Evolutionary conservation across 2,797 vertebrate genomes (phyloP), one percentile per base, ranked within the genome.

Genomic region (Poeciliopsis presidionis): DNA sequence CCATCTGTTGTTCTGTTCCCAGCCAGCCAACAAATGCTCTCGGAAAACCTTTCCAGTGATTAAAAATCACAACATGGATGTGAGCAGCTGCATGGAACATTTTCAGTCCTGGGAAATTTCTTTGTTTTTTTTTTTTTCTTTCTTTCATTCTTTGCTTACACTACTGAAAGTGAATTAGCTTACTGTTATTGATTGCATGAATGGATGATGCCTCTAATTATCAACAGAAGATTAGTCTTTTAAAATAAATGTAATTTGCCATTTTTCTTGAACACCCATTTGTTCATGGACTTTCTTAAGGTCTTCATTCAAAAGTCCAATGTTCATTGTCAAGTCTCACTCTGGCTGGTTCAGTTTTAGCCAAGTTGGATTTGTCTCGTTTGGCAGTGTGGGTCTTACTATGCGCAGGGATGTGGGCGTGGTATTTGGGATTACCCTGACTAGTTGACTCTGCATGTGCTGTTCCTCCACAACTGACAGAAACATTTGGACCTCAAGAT

Each of bases 1-100:
- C 85, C 89, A 91, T 92, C 92, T 93, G 88, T 86, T 91, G 80
- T 85, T 88, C 70, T 86, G 86, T 86, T 88, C 83, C 75, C 46
- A 82, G 71, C 81, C 80, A 86, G 79, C 65, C 75, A 83, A 80
- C 77, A 61, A 61, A 75, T 69, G 78, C 80, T 79, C 80, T 76
- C 79, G 80, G 83, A 72, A 89, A 88, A 86, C 74, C 1, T 77
- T 84, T 83, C 87, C 86, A 87, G 81, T 88, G 90, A 90, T 92
- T 87, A 91, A 90, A 90, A 91, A 89, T 88, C 73, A 85, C 83
- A 84, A 86, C 89, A 78, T 81, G 57, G 46, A 85, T 88, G 83
- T 89, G 85, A 92, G 78, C 85, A 85, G 84, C 76, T 82, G 83
- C 57, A 51, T 25, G 12, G 45, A 77, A 71, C 63, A 84, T 41